These are phyloP conservation scores for Ganaspis brasiliensis DNA, from an alignment of 2,888 invertebrate genomes.

Conservation along the genomic window DNA sequence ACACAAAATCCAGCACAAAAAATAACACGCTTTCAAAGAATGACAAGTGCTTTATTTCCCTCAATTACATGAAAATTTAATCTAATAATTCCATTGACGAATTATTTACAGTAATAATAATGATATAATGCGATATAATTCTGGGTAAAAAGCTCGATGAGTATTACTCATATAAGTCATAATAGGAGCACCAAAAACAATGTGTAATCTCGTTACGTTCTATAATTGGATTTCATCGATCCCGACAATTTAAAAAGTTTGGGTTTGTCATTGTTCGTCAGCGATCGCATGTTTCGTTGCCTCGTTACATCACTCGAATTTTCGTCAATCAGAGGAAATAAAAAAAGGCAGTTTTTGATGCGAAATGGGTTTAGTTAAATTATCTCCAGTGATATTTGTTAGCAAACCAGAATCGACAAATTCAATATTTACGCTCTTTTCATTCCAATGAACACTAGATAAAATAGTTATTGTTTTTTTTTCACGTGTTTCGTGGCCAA, in stretches of 20 bases:
- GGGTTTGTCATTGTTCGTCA: background rate
- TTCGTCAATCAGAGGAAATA: constrained; percentile 11
- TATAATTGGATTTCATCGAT: constrained; percentile 25
- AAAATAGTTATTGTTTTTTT: no score
- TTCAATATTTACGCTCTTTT: constrained; percentile 12
- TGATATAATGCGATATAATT: no score
- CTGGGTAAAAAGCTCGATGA: no score
- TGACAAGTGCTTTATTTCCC: no score
- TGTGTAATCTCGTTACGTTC: constrained; percentile 4
- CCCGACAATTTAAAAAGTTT: constrained; percentile 11
- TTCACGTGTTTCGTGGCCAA: no score
- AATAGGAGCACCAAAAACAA: background rate
- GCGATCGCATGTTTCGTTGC: background rate
- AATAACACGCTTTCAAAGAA: no score
- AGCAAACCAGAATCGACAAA: background rate
- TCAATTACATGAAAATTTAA: no score
- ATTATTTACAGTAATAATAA: no score
- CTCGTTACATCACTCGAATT: constrained; percentile 26
- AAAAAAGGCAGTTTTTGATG: background rate
- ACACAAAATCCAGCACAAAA: no score
- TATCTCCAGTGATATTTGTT: background rate
- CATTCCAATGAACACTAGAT: background rate
- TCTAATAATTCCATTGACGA: no score
- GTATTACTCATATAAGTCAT: no score
- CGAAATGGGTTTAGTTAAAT: constrained; percentile 25